phyloP scores from a whole-genome alignment of 1,140 invertebrate species.

The Oreohelix idahoensis region DNA sequence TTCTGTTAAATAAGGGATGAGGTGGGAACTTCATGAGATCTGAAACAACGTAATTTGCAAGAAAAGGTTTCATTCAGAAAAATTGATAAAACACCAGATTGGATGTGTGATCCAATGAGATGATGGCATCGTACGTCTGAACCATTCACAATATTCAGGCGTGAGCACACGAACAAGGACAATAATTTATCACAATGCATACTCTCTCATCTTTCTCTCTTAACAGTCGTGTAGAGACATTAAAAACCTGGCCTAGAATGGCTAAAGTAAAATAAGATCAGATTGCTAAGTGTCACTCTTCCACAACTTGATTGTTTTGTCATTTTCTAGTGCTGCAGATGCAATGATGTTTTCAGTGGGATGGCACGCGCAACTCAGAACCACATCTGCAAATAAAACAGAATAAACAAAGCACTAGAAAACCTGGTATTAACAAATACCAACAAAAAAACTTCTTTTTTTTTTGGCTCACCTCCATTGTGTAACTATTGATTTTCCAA shows the following conservation, averaged over 20 bases:
- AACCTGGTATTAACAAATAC: too few species aligned
- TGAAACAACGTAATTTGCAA: too few species aligned
- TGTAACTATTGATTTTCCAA: too few species aligned
- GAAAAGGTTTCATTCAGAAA: too few species aligned
- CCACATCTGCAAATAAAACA: slow-evolving; percentile 84
- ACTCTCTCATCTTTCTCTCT: background rate
- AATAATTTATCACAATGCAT: background rate
- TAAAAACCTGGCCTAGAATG: background rate
- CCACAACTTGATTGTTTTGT: slow-evolving; percentile 99
- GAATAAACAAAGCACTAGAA: background rate
- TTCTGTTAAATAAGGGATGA: too few species aligned
- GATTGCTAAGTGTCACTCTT: slow-evolving; percentile 89
- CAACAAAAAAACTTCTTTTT: too few species aligned
- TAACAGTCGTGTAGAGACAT: background rate
- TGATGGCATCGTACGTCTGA: too few species aligned
- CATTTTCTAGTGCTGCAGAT: slow-evolving; percentile 97
- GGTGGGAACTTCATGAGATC: too few species aligned
- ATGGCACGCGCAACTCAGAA: slow-evolving; percentile 98
- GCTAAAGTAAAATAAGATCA: background rate
- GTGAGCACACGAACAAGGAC: background rate
- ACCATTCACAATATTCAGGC: too few species aligned
- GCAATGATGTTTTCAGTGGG: slow-evolving; percentile 99
- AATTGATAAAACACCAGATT: too few species aligned
- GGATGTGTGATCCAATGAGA: too few species aligned
- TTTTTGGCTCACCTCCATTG: too few species aligned